phyloP scores from a whole-genome alignment of 2,797 vertebrate genomes.

The Cyclopterus lumpus region DNA sequence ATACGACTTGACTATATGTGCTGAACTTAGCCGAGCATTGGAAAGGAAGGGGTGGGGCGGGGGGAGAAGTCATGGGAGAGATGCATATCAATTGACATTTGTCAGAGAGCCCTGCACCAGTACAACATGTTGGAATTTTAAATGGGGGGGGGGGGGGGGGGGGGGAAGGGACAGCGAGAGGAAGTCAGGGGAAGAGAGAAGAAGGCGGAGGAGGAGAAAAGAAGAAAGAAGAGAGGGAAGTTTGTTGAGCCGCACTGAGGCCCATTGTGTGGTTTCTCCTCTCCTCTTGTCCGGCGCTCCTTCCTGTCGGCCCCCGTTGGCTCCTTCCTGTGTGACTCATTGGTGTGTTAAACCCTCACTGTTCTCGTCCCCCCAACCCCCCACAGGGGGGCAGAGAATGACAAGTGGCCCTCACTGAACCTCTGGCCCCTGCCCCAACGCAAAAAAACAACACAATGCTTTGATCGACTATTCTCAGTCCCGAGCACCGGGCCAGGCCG shows the following conservation, averaged over 20 bases:
- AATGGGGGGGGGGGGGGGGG: slow-evolving; percentile 42
- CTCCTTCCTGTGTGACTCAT: slow-evolving; percentile 74
- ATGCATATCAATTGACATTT: slow-evolving; percentile 56
- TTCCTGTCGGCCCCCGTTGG: slow-evolving; percentile 68
- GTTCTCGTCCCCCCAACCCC: slow-evolving; percentile 45
- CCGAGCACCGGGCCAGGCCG: slow-evolving; percentile 46
- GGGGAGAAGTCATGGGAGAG: slow-evolving; percentile 5
- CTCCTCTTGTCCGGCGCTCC: slow-evolving; percentile 53
- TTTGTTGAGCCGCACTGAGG: slow-evolving; percentile 68
- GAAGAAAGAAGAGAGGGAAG: slow-evolving; percentile 53
- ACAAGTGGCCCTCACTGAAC: slow-evolving; percentile 63
- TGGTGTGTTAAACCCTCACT: slow-evolving; percentile 56
- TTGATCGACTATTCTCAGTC: slow-evolving; percentile 51
- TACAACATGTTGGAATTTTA: slow-evolving; percentile 61
- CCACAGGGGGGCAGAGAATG: slow-evolving; percentile 45
- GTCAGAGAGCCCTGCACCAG: slow-evolving; percentile 28
- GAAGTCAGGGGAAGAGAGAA: slow-evolving; percentile 33
- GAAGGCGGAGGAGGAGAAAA: slow-evolving; percentile 19
- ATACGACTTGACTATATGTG: slow-evolving; percentile 50
- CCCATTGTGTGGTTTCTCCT: slow-evolving; percentile 66
- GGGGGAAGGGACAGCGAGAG: slow-evolving; percentile 48
- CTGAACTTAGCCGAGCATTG: slow-evolving; percentile 52
- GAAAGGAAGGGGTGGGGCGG: neutral
- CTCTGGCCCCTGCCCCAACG: slow-evolving; percentile 42
- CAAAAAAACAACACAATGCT: slow-evolving; percentile 59